phyloP scores from a whole-genome alignment of 2,113 vertebrate species.

The Blennius ocellaris region DNA sequence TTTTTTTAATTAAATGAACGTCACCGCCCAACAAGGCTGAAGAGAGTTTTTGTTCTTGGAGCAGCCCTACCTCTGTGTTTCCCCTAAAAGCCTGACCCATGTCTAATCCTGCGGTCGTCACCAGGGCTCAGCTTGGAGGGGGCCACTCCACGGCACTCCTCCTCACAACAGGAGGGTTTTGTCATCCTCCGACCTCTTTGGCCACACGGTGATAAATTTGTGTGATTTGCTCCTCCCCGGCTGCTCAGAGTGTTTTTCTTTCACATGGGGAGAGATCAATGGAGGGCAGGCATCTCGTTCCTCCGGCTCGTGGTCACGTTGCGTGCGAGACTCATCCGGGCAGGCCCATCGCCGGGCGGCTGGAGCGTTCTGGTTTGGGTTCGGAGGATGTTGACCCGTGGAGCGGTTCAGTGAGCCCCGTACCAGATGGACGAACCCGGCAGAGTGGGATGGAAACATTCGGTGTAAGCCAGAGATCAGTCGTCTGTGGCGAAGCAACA shows the following conservation, averaged over 20 bases:
- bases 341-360: slow-evolving; percentile 28
- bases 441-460: slow-evolving; percentile 59
- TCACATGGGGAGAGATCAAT: slow-evolving; percentile 45
- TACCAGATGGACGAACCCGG: slow-evolving; percentile 52
- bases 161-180: slow-evolving; percentile 76
- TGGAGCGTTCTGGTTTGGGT: slow-evolving; percentile 58
- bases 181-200: slow-evolving; percentile 73
- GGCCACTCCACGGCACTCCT: slow-evolving; percentile 62
- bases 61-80: slow-evolving; percentile 39
- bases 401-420: slow-evolving; percentile 38
- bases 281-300: slow-evolving; percentile 13
- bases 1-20: slow-evolving; percentile 40
- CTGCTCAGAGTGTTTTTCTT: slow-evolving; percentile 64
- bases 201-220: slow-evolving; percentile 77
- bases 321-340: slow-evolving; percentile 50
- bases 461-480: slow-evolving; percentile 32
- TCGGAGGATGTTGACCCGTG: slow-evolving; percentile 48
- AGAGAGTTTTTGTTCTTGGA: slow-evolving; percentile 52
- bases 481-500: slow-evolving; percentile 20
- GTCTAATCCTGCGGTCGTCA: slow-evolving; percentile 70
- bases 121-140: slow-evolving; percentile 42
- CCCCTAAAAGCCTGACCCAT: slow-evolving; percentile 70
- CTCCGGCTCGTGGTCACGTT: slow-evolving; percentile 25
- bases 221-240: slow-evolving; percentile 79
- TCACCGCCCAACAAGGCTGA: slow-evolving; percentile 25